Base-by-base conservation (phyloP, 2,797 vertebrate genomes). In the Sebastes iracundus region DNA sequence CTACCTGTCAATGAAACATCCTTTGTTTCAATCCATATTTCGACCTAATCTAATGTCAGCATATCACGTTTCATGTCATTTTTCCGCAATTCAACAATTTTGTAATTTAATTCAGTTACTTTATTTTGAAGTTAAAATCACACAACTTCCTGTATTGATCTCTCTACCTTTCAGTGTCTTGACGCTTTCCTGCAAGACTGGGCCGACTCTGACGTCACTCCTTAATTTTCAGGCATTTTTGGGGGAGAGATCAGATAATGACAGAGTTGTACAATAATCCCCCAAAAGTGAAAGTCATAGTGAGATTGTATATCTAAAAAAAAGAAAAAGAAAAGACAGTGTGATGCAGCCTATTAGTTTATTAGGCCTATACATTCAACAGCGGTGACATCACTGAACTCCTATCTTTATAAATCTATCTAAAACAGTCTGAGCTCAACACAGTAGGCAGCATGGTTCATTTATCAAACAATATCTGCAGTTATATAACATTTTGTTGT, bases 121-220 rank as follows among this genome's bases (percentile, higher is more conserved):
- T 87, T 90, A 85, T 68, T 87, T 79, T 89, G 79, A 75, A 83
- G 4, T 56, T 22, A 2, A 49, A 64, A 18, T 28, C 5, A 6
- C 25, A 10, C 0, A 23, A 65, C 63, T 82, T 90, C 87, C 73
- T 60, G 61, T 81, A 5, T 49, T 27, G 16, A 2, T 49, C 52
- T 35, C 1, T 4, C 32, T 25, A 1, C 6, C 3, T 35, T 35
- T 72, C 23, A 6, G n/a, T 1, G 0, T 2, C 22, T 73, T 79
- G 27, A 86, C 25, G 8, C 27, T 38, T 64, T 42, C 49, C 63
- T 81, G 25, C 30, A 14, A 46, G 6, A 33, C 30, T 68, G 49
- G 10, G 46, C 5, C 32, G 20, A 22, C 33, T 35, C 53, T 82
- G 79, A 90, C 81, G 80, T 90, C 86, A 87, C 46, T 14, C 25